Conservation (phyloP, 2,797 vertebrate species). For the Schizothorax lantsangensis region DNA sequence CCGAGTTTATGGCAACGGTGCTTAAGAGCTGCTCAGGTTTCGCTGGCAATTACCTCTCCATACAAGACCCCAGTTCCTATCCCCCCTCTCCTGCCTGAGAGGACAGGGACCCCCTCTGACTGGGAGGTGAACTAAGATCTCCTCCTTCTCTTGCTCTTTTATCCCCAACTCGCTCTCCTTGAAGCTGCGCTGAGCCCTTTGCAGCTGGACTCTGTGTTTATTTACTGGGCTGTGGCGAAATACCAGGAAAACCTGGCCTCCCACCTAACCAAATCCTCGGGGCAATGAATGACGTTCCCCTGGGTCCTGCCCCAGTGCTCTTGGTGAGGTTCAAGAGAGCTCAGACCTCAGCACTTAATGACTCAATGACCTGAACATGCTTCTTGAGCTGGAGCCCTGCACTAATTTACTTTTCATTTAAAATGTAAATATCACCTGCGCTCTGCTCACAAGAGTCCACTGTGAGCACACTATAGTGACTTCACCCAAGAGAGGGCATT, state of each 20-base stretch:
- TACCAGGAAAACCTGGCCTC: conserved; percentile 61
- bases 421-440: conserved; percentile 30
- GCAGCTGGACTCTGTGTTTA: conserved; percentile 64
- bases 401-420: conserved; percentile 35
- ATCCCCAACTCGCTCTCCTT: conserved; percentile 51
- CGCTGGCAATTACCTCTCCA: conserved; percentile 70
- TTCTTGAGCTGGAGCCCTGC: conserved; percentile 24
- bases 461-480: background rate
- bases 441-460: conserved; percentile 2
- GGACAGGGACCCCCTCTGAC: conserved; percentile 57
- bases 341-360: conserved; percentile 12
- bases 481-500: background rate
- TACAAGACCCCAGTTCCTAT: conserved; percentile 38
- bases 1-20: conserved; percentile 74
- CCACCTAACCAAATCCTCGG: conserved; percentile 56
- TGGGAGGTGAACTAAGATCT: conserved; percentile 64
- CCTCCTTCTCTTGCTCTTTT: conserved; percentile 44
- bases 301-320: conserved; percentile 61
- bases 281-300: conserved; percentile 67
- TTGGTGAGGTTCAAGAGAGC: conserved; percentile 27
- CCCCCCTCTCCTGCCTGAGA: conserved; percentile 56
- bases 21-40: conserved; percentile 79
- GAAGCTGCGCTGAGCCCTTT: conserved; percentile 51
- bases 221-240: conserved; percentile 60
- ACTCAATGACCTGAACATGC: conserved; percentile 34